These are phyloP conservation scores for Drosophila cardini DNA, from an alignment of 1,140 invertebrate genomes.

Conservation along the genomic window DNA sequence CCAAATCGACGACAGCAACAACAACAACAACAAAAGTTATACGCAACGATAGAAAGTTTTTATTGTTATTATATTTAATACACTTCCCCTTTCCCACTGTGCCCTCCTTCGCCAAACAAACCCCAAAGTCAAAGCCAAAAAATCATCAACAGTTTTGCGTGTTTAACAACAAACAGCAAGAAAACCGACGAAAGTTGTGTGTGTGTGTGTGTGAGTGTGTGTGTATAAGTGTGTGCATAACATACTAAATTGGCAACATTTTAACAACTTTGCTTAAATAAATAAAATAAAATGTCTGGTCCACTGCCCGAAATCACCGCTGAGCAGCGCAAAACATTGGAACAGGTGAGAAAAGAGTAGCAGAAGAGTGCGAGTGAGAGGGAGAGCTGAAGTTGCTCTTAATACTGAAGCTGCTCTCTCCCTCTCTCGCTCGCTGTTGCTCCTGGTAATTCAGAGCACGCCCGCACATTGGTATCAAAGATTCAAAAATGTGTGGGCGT, in stretches of 20 bases:
- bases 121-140: constrained; percentile 44
- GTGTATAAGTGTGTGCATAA: constrained; percentile 35
- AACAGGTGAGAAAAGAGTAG: constrained; percentile 58
- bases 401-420: background rate
- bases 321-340: constrained; percentile 70
- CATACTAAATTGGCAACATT: constrained; percentile 50
- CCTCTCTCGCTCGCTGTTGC: background rate
- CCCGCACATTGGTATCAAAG: constrained; percentile 9
- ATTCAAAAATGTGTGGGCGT: constrained; percentile 11
- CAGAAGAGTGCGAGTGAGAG: background rate
- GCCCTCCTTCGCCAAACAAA: constrained; percentile 18
- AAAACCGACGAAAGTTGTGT: constrained; percentile 35
- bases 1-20: constrained; percentile 44
- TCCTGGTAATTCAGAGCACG: background rate
- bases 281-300: constrained; percentile 62
- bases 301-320: constrained; percentile 71
- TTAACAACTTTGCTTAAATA: constrained; percentile 44
- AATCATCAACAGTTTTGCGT: constrained; percentile 56
- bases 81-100: background rate
- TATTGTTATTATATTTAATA: constrained; percentile 67
- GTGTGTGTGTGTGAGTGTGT: constrained; percentile 1
- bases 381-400: constrained; percentile 18
- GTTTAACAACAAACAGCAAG: constrained; percentile 35
- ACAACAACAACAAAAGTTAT: constrained; percentile 44
- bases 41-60: constrained; percentile 79